Percentiles rank a stretch among this genome's conserved stretches.
These are phyloP conservation scores for Steinernema scapterisci DNA, from an alignment of 2,888 invertebrate species.

Conservation along the genomic window DNA sequence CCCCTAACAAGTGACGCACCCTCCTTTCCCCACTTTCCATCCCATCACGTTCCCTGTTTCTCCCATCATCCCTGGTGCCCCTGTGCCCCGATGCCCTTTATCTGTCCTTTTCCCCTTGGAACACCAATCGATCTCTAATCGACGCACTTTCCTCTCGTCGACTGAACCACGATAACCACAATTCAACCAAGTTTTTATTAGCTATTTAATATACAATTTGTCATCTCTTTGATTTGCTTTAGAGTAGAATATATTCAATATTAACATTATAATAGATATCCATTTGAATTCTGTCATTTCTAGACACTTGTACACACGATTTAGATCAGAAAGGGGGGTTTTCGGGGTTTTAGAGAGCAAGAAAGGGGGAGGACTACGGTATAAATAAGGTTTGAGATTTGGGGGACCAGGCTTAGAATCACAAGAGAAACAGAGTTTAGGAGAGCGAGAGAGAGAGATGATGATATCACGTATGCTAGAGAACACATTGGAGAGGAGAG, in stretches of 20 bases:
- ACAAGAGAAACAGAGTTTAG: neutral
- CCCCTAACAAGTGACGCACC: too few relatives aligned
- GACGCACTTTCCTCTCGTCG: too few relatives aligned
- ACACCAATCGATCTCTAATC: too few relatives aligned
- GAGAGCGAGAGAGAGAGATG: neutral
- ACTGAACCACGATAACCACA: too few relatives aligned
- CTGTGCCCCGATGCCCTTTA: too few relatives aligned
- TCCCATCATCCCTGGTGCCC: too few relatives aligned
- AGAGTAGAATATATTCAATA: conserved; percentile 24
- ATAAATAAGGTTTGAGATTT: conserved; percentile 28
- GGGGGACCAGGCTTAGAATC: conserved; percentile 20
- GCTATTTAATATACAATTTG: conserved; percentile 28
- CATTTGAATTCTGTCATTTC: conserved; percentile 28
- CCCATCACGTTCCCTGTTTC: too few relatives aligned
- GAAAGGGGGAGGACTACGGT: conserved; percentile 13
- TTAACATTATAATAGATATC: conserved; percentile 28
- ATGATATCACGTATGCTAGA: conserved; percentile 19
- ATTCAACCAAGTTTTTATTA: neutral
- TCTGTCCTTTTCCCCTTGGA: too few relatives aligned
- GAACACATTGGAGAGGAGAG: neutral
- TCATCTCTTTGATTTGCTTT: conserved; percentile 26
- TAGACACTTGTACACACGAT: neutral
- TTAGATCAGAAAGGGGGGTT: neutral
- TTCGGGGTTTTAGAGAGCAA: neutral
- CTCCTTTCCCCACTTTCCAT: too few relatives aligned